These are phyloP conservation scores for Semaprochilodus insignis DNA, from an alignment of 2,797 vertebrate genomes.

Conservation along the genomic window DNA sequence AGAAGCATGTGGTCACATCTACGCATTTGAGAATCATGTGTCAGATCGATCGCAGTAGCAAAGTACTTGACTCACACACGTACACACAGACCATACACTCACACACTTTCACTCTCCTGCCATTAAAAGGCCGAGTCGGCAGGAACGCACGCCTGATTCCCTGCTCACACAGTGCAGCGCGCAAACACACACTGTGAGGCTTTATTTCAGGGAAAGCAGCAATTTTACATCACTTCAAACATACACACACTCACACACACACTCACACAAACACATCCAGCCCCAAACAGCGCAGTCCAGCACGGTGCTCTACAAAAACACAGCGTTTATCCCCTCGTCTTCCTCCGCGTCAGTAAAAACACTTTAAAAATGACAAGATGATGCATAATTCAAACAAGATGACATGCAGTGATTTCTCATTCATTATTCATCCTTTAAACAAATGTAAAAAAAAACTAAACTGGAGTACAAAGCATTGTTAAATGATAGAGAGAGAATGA, in stretches of 20 bases:
- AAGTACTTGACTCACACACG: constrained; percentile 44
- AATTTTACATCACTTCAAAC: constrained; percentile 37
- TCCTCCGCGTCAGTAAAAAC: neutral
- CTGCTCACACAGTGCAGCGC: constrained; percentile 12
- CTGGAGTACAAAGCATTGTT: too few relatives aligned
- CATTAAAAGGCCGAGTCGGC: constrained; percentile 29
- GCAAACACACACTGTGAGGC: constrained; percentile 24
- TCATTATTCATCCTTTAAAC: too few relatives aligned
- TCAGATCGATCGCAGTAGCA: constrained; percentile 42
- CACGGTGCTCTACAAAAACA: neutral
- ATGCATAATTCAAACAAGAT: too few relatives aligned
- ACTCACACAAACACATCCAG: neutral
- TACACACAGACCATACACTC: constrained; percentile 29
- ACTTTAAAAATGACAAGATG: too few relatives aligned
- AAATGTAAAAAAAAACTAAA: too few relatives aligned
- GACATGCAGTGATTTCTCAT: too few relatives aligned
- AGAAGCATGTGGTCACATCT: constrained; percentile 40
- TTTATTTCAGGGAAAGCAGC: constrained; percentile 35
- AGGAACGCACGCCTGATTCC: constrained; percentile 16
- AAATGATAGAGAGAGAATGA: too few relatives aligned
- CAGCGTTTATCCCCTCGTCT: constrained; percentile 18
- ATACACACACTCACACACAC: neutral
- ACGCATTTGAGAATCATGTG: constrained; percentile 42
- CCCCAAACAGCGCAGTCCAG: neutral
- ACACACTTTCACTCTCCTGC: neutral